phyloP scores from a whole-genome alignment of 2,113 vertebrate genomes.

The Oceanites oceanicus region DNA sequence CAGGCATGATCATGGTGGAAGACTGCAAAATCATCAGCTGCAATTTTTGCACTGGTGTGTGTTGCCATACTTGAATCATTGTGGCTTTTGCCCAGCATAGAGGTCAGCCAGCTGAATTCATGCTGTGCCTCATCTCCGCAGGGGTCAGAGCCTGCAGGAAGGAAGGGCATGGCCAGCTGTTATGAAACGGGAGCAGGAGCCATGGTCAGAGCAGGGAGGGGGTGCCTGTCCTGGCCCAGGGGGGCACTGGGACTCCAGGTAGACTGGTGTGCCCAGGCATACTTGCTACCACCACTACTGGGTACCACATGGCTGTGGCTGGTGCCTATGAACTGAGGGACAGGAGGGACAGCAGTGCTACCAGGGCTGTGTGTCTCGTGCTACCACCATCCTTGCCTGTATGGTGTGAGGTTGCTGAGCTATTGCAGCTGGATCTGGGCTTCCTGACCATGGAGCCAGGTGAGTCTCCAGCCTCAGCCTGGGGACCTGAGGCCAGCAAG shows the following conservation, averaged over 20 bases:
- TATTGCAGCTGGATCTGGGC: not conserved
- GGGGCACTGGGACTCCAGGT: not conserved
- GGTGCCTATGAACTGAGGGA: not conserved
- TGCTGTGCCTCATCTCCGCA: not conserved
- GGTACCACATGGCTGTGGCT: not conserved
- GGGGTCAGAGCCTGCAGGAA: not conserved
- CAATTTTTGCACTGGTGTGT: not conserved
- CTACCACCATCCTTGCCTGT: not conserved
- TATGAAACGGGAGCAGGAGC: not conserved
- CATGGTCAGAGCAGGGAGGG: not conserved
- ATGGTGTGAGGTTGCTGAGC: not conserved
- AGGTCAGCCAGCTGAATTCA: not conserved
- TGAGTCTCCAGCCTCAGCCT: not conserved
- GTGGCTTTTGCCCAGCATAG: not conserved
- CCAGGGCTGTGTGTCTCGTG: not conserved
- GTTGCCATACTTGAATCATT: fast-evolving
- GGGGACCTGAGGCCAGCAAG: not conserved
- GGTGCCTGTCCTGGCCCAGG: not conserved
- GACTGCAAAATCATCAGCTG: not conserved
- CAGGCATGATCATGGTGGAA: not conserved
- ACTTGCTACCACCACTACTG: not conserved
- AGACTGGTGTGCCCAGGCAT: not conserved
- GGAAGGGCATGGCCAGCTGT: not conserved
- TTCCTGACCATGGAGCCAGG: not conserved
- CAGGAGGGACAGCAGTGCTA: not conserved